Evolutionary conservation across 1,140 invertebrate genomes (phyloP), one percentile per base, ranked within the genome.

Genomic region (Drosophila equinoxialis): DNA sequence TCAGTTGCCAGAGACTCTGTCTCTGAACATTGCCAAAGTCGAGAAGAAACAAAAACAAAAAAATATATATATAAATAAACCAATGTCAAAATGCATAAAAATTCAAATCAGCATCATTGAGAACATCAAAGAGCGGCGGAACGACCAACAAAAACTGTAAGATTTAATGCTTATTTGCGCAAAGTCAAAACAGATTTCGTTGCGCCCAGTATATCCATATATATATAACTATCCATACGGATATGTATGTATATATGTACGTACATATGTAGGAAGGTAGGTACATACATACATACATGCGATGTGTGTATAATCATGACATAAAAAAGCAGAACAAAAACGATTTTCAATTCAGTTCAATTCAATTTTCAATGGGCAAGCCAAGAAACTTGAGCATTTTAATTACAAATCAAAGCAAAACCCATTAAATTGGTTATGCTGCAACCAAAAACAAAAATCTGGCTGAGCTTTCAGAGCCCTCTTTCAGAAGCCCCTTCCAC

Each of bases 111-210:
- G 72, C 79, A 71, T 54, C 62, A 59, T 65, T 51, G 30, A 39
- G 64, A 60, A 86, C 79, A 79, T 86, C 83, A 86, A 86, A 86
- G 83, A 76, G 80, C 69, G 74, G 68, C 66, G 68, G 48, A 33
- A 54, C 69, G 57, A 54, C 26, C 59, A 65, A 54, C 68, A 65
- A 77, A 89, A 84, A 81, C 71, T 77, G 68, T 75, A 64, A 87
- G 83, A 89, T 87, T 87, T 89, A 87, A 87, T 87, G 84, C 84
- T 87, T 87, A 87, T 87, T 87, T 89, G 84, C 73, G 84, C 77
- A 87, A 76, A 87, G 84, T 87, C 84, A 87, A 84, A 87, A 87
- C 84, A 87, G 80, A 87, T 87, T 83, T 89, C 68, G 79, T 71
- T 85, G 81, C 70, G 81, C 30, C 68, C 65, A 77, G 8, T 48